phyloP scores from a whole-genome alignment of 2,797 vertebrate species.

The Margarornis squamiger region DNA sequence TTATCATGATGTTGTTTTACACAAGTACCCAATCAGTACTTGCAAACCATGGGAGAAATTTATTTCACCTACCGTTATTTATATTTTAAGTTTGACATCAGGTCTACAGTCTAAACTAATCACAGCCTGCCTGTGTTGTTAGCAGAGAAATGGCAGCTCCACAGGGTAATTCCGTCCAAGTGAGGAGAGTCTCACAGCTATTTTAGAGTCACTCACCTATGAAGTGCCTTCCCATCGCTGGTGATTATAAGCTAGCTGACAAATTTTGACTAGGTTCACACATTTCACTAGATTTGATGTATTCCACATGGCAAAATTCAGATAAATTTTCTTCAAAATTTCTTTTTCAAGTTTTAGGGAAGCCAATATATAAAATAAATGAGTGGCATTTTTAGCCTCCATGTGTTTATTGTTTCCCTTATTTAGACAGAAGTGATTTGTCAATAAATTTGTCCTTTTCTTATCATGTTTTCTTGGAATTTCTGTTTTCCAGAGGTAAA shows the following conservation, averaged over 20 bases:
- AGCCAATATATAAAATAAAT: background rate
- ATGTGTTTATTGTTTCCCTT: background rate
- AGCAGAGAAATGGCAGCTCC: slow-evolving; percentile 7
- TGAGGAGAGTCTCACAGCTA: background rate
- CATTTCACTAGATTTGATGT: background rate
- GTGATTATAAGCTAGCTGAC: background rate
- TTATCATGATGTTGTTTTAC: background rate
- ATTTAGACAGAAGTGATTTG: background rate
- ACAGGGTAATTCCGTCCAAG: background rate
- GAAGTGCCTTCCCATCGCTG: background rate
- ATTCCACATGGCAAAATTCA: background rate
- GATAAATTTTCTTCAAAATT: background rate
- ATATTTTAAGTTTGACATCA: background rate
- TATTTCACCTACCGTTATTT: background rate
- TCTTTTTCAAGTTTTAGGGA: background rate
- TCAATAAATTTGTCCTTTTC: background rate
- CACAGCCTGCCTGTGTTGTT: background rate
- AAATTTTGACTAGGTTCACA: background rate
- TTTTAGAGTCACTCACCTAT: background rate
- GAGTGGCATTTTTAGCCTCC: background rate
- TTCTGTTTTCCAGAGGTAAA: background rate
- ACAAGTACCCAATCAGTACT: background rate
- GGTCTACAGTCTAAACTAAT: background rate
- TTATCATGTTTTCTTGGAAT: background rate
- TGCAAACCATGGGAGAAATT: background rate